A percentile compares a stretch with the other conserved stretches of the same genome.
These are phyloP conservation scores for Panonychus citri DNA, from an alignment of 1,140 invertebrate species.

Conservation along the genomic window DNA sequence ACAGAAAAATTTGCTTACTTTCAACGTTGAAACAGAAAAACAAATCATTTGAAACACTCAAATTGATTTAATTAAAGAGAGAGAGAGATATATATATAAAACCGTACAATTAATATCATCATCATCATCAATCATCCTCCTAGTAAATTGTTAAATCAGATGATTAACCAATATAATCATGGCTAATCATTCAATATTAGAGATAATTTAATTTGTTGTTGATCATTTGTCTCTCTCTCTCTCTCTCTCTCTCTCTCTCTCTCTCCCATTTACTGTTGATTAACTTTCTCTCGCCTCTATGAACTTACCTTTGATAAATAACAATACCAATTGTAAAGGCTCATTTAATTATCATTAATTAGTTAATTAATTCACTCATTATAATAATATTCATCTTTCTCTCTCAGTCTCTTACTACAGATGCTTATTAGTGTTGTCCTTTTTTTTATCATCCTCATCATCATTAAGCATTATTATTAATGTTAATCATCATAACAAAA, in stretches of 20 bases:
- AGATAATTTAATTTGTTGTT: background rate
- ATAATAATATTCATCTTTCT: background rate
- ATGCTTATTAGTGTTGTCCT: background rate
- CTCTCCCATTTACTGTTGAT: background rate
- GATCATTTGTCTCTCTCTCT: background rate
- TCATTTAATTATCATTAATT: background rate
- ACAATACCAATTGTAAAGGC: background rate
- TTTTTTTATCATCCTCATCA: background rate
- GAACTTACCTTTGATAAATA: background rate
- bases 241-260: background rate
- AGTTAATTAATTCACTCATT: background rate
- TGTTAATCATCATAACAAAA: background rate
- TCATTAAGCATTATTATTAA: background rate
- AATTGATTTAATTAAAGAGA: too few relatives aligned
- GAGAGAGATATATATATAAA: too few relatives aligned
- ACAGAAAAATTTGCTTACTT: too few relatives aligned
- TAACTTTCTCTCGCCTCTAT: background rate
- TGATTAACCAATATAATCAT: background rate
- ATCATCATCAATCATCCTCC: background rate
- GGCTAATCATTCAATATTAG: background rate
- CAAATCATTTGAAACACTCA: too few relatives aligned
- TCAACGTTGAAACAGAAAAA: too few relatives aligned
- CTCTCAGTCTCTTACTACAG: background rate
- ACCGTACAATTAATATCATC: too few relatives aligned
- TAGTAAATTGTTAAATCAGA: background rate